Base-by-base conservation (phyloP, 2,888 invertebrate species). In the Eristalis intricaria region DNA sequence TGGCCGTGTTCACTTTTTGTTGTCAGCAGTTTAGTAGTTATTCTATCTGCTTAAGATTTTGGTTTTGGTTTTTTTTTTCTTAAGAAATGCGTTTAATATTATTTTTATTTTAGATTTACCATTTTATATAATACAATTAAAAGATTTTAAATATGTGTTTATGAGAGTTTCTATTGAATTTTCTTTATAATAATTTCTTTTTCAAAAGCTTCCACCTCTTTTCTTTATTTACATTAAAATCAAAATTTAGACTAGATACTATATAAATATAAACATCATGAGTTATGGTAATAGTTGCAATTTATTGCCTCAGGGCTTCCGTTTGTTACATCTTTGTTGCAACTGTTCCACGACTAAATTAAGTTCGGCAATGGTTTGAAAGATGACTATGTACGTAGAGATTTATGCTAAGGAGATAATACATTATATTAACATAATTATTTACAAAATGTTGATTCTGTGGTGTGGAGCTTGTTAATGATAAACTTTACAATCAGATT, bases 401-500 rank as follows among this genome's bases (percentile, higher is more conserved):
- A 38, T 66, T 74, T 43, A 43, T 82, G 61, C 58, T 26, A 61
- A 71, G 40, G 66, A 63, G 40, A 26, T 2, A n/a, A n/a, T n/a
- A n/a, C n/a, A 60, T 64, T 32, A 11, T 70, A 65, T 75, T 66
- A 87, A 79, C 79, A 68, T 38, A 77, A 66, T 19, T 87, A 84
- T 87, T 71, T 87, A 87, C 87, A 87, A 32, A 43, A 60, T 76
- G 60, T 69, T 78, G 56, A 61, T 40, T 65, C 65, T 64, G 50
- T 19, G 19, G 56, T 60, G 65, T 77, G 69, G 74, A 79, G 35
- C 64, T 71, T 77, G 11, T 38, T 81, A 50, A 65, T 58, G 74
- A 75, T 40, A 79, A 87, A 83, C 83, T 87, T 87, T 75, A 87
- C 87, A 87, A 87, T 87, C 75, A 80, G 70, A 84, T 84, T 87